Percentiles rank a stretch among this genome's conserved stretches.
These are phyloP conservation scores for Eospalax fontanierii DNA, from an alignment of 2,797 vertebrate species.

Conservation along the genomic window DNA sequence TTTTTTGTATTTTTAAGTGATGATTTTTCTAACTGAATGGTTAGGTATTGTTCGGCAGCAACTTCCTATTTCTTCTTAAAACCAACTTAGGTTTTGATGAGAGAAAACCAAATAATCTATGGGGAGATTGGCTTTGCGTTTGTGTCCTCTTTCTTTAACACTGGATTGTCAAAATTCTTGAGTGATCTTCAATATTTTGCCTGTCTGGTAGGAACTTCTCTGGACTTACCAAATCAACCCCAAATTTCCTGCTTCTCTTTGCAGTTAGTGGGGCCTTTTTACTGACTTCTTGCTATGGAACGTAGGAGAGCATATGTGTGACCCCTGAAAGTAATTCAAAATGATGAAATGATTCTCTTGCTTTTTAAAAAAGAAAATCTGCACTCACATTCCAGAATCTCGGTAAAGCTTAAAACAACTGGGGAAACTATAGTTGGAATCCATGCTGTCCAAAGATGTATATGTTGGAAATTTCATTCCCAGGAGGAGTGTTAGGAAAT, in stretches of 20 bases:
- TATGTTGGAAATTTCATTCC: neutral
- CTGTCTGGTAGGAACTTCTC: neutral
- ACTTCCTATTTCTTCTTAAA: neutral
- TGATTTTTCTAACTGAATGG: neutral
- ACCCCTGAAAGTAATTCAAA: neutral
- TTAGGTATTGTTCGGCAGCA: neutral
- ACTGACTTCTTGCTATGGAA: neutral
- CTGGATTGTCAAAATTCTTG: neutral
- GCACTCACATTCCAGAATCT: neutral
- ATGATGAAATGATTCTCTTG: neutral
- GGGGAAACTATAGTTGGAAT: neutral
- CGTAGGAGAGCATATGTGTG: neutral
- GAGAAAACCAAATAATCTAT: neutral
- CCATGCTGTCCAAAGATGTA: neutral
- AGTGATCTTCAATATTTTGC: neutral
- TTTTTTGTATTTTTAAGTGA: neutral
- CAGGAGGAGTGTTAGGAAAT: neutral
- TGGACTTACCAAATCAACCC: neutral
- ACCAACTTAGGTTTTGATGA: neutral
- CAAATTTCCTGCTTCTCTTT: neutral
- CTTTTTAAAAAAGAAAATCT: neutral
- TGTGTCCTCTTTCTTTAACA: neutral
- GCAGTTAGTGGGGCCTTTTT: neutral
- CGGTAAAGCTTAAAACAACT: neutral
- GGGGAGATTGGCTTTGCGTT: neutral